These are phyloP conservation scores for Erebia ligea DNA, from an alignment of 2,888 invertebrate genomes.

Conservation along the genomic window DNA sequence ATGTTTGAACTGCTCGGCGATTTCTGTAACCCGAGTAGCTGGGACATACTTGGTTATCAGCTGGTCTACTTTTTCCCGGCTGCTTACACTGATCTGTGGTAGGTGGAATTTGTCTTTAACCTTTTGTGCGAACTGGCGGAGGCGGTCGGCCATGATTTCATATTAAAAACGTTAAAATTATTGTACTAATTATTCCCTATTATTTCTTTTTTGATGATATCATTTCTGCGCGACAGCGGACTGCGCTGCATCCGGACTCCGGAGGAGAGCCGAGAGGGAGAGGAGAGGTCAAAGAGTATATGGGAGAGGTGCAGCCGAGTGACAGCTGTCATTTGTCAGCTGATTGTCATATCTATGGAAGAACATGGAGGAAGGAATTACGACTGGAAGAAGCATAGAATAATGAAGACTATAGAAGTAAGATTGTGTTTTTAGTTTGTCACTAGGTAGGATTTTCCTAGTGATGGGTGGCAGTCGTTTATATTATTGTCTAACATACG, in stretches of 20 bases:
- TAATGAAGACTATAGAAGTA: no score
- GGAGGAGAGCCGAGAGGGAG: no score
- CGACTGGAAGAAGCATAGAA: no score
- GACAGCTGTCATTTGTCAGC: background rate
- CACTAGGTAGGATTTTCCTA: no score
- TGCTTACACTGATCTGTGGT: conserved; percentile 52
- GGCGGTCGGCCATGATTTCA: conserved; percentile 74
- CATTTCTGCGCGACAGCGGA: conserved; percentile 2
- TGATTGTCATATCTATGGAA: no score
- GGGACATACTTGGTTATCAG: conserved; percentile 68
- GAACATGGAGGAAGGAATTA: no score
- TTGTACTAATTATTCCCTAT: conserved; percentile 46
- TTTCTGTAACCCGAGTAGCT: conserved; percentile 60
- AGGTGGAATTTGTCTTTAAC: conserved; percentile 67
- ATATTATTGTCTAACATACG: no score
- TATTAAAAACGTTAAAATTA: conserved; percentile 50
- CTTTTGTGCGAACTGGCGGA: conserved; percentile 67
- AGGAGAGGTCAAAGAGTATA: no score
- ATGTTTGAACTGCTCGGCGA: conserved; percentile 70
- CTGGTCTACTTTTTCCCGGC: conserved; percentile 69
- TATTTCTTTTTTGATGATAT: conserved; percentile 28
- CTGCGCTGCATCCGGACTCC: no score
- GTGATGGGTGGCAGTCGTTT: no score
- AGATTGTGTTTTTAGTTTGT: no score
- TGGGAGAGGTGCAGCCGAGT: background rate